These are phyloP conservation scores for Druceiella hillmani DNA, from an alignment of 2,888 invertebrate species.

Conservation along the genomic window DNA sequence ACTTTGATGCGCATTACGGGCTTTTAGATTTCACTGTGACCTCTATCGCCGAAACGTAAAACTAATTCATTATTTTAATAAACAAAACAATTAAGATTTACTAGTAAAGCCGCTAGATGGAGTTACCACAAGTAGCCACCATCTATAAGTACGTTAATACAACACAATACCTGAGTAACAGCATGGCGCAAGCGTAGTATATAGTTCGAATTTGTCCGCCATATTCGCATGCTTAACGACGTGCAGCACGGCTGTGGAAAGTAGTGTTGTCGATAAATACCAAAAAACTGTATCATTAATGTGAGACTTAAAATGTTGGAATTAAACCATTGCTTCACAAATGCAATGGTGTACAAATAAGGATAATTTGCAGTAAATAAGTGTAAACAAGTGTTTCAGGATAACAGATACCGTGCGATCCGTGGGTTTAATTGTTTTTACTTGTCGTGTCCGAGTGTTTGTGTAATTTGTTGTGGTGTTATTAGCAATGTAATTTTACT, in stretches of 20 bases:
- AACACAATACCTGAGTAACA: slow-evolving; percentile 40
- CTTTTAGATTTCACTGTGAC: too few relatives aligned
- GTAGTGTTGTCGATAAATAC: slow-evolving; percentile 47
- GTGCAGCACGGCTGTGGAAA: slow-evolving; percentile 48
- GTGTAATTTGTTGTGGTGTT: slow-evolving; percentile 41
- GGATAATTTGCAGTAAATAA: too few relatives aligned
- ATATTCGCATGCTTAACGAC: slow-evolving; percentile 52
- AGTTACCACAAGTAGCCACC: too few relatives aligned
- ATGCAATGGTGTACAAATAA: too few relatives aligned
- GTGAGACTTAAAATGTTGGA: slow-evolving; percentile 40
- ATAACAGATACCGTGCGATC: slow-evolving; percentile 45
- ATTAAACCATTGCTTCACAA: too few relatives aligned
- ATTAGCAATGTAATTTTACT: slow-evolving; percentile 48
- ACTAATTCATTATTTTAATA: too few relatives aligned
- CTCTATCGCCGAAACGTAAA: slow-evolving; percentile 3
- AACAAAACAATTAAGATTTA: too few relatives aligned
- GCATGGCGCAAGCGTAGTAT: slow-evolving; percentile 49
- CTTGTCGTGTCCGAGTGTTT: slow-evolving; percentile 37
- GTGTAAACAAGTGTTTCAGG: slow-evolving; percentile 52
- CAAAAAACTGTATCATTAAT: slow-evolving; percentile 32
- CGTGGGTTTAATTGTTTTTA: slow-evolving; percentile 42
- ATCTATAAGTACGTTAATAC: slow-evolving; percentile 20
- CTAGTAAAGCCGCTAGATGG: too few relatives aligned
- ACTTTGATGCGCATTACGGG: too few relatives aligned
- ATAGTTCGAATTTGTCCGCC: slow-evolving; percentile 52